Conservation (phyloP, 2,888 invertebrate species). For the Acheta domesticus region DNA sequence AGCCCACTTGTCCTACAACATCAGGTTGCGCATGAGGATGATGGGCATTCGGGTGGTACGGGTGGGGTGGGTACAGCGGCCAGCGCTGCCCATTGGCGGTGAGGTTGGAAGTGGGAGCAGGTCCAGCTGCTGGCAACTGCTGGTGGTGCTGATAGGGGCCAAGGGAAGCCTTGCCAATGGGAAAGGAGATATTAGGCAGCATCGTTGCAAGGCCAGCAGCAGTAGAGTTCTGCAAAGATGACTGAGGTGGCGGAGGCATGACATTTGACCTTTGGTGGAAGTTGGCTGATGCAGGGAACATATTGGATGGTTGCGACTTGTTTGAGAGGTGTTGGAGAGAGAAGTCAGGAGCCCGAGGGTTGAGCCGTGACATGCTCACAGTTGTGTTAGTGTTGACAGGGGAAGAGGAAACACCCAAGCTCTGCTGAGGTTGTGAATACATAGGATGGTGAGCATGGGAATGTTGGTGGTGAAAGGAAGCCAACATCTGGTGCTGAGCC, state of each 20-base stretch:
- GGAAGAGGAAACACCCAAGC: constrained; percentile 23
- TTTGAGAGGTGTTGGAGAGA: constrained; percentile 51
- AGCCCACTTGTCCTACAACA: constrained; percentile 30
- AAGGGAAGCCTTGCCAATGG: constrained; percentile 32
- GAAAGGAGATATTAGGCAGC: constrained; percentile 33
- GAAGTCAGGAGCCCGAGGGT: constrained; percentile 79
- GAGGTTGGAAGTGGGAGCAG: constrained; percentile 31
- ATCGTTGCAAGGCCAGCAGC: constrained; percentile 29
- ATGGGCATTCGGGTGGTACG: constrained; percentile 28
- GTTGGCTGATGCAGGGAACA: constrained; percentile 27
- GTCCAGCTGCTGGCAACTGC: constrained; percentile 22
- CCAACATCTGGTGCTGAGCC: constrained; percentile 25
- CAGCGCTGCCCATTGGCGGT: constrained; percentile 34
- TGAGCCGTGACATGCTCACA: constrained; percentile 64
- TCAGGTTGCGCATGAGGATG: constrained; percentile 34
- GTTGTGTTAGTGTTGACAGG: constrained; percentile 44
- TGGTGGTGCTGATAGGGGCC: constrained; percentile 31
- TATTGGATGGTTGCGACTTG: constrained; percentile 40
- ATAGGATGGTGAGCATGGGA: constrained; percentile 27
- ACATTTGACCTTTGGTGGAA: constrained; percentile 33
- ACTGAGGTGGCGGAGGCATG: constrained; percentile 33
- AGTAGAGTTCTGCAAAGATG: constrained; percentile 31
- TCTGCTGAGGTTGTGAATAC: constrained; percentile 32
- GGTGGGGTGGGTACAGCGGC: constrained; percentile 35
- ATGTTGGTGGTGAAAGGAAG: constrained; percentile 32